Percentiles rank a stretch among this genome's conserved stretches.
These are phyloP conservation scores for Zootoca vivipara DNA, from an alignment of 2,113 vertebrate genomes.

Conservation along the genomic window DNA sequence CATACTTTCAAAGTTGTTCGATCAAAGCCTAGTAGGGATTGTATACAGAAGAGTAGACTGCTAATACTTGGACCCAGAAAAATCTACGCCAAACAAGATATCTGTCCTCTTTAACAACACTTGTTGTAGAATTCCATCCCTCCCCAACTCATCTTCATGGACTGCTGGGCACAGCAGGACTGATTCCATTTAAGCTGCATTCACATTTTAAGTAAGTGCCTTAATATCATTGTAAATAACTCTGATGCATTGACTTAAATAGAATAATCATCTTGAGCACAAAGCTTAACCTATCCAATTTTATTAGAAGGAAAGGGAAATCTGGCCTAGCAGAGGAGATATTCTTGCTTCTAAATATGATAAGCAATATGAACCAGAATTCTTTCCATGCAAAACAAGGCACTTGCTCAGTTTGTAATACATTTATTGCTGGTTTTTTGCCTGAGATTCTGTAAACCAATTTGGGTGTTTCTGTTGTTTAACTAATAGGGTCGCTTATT, in stretches of 20 bases:
- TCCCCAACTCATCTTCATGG: conserved; percentile 47
- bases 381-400: not conserved
- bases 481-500: not conserved
- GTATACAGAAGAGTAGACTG: conserved; percentile 55
- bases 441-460: not conserved
- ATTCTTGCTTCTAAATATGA: conserved; percentile 22
- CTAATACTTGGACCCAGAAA: conserved; percentile 61
- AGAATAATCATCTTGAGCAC: conserved; percentile 19
- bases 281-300: conserved; percentile 30
- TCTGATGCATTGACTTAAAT: conserved; percentile 34
- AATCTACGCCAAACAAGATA: conserved; percentile 55
- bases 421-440: not conserved
- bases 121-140: conserved; percentile 55
- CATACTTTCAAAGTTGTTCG: conserved; percentile 64
- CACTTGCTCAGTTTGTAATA: conserved; percentile 15
- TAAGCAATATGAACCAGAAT: conserved; percentile 7
- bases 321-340: not conserved
- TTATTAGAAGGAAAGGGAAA: conserved; percentile 41
- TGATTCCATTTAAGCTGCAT: conserved; percentile 42
- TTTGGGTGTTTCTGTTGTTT: conserved; percentile 14
- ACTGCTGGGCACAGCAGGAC: conserved; percentile 58
- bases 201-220: conserved; percentile 51
- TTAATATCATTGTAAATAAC: conserved; percentile 27
- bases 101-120: conserved; percentile 57
- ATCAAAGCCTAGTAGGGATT: conserved; percentile 65